A percentile compares a stretch with the other conserved stretches of the same genome.
These are phyloP conservation scores for Glareola pratincola DNA, from an alignment of 2,113 vertebrate species.

Conservation along the genomic window DNA sequence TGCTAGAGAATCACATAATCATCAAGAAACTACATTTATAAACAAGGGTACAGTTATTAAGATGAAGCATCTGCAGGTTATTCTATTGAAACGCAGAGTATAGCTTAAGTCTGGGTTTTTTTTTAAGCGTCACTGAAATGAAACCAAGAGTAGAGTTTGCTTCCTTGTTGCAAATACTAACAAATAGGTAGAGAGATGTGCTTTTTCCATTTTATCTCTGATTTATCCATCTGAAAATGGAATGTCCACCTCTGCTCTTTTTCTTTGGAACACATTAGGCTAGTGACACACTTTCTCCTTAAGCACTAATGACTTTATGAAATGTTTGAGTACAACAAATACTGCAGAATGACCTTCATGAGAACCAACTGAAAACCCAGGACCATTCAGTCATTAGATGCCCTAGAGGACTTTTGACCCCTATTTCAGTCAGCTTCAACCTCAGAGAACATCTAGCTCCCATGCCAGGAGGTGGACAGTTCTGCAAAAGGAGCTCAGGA, in stretches of 20 bases:
- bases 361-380: background rate
- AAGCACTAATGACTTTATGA: background rate
- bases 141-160: background rate
- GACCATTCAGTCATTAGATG: background rate
- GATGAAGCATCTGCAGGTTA: background rate
- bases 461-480: background rate
- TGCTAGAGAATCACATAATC: background rate
- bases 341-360: background rate
- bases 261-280: background rate
- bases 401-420: background rate
- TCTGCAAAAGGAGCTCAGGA: background rate
- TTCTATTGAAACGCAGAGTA: background rate
- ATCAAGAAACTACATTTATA: background rate
- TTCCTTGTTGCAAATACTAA: background rate
- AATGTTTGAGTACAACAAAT: background rate
- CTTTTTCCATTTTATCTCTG: background rate
- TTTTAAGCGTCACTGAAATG: background rate
- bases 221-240: background rate
- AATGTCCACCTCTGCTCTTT: background rate
- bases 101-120: background rate
- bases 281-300: background rate
- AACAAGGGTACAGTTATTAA: background rate
- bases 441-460: background rate
- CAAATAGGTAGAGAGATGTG: background rate
- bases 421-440: background rate